These are phyloP conservation scores for Magallana gigas DNA, from an alignment of 1,140 invertebrate genomes.

Conservation along the genomic window DNA sequence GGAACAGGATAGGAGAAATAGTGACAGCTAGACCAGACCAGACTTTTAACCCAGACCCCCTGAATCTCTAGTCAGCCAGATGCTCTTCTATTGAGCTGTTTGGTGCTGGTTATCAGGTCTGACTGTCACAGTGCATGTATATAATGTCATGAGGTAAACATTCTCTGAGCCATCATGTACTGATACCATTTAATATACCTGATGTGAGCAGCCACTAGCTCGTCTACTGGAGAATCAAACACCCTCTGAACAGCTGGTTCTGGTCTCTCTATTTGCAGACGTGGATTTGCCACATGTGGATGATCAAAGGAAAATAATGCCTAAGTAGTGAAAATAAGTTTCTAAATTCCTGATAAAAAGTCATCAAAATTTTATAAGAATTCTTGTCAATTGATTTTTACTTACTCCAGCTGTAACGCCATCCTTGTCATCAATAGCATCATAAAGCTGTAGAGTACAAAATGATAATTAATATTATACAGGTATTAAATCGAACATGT, in stretches of 20 bases:
- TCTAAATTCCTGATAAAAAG: background rate
- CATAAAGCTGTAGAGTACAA: conserved; percentile 52
- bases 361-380: too few relatives aligned
- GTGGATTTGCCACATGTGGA: conserved; percentile 86
- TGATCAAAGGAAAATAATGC: conserved; percentile 88
- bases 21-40: too few relatives aligned
- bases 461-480: too few relatives aligned
- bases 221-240: conserved; percentile 87
- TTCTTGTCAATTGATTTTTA: background rate
- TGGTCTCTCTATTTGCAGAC: conserved; percentile 85
- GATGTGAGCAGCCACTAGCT: conserved; percentile 89
- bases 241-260: conserved; percentile 85
- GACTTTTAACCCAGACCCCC: too few relatives aligned
- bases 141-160: too few relatives aligned
- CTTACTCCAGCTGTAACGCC: conserved; percentile 46
- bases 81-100: too few relatives aligned
- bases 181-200: conserved; percentile 78
- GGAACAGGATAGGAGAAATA: too few relatives aligned
- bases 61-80: too few relatives aligned
- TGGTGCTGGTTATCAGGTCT: too few relatives aligned
- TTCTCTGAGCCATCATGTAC: too few relatives aligned
- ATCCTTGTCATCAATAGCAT: conserved; percentile 55
- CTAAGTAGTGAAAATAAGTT: conserved; percentile 66
- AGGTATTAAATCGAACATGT: too few relatives aligned
- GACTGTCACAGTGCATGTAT: too few relatives aligned